Evolutionary conservation across 2,113 vertebrate genomes (phyloP).

Genomic region (Phrynosoma platyrhinos): DNA sequence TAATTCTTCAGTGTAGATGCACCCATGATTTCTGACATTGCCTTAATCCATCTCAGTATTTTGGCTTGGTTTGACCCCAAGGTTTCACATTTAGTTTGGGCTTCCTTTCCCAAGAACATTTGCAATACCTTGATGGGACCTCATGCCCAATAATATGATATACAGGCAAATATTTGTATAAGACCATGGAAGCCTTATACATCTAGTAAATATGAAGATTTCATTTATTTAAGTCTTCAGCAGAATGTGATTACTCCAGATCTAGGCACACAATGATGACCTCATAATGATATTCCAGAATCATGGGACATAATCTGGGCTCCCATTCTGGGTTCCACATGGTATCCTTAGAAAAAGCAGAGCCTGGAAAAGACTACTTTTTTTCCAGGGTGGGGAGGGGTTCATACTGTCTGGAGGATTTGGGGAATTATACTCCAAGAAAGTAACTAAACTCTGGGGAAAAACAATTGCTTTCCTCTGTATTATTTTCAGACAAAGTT

Average conservation of each 20-base stretch:
- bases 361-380: too few relatives aligned
- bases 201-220: not conserved
- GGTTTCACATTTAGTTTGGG: not conserved
- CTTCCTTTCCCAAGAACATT: not conserved
- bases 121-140: not conserved
- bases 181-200: too few relatives aligned
- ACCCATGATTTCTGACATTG: too few relatives aligned
- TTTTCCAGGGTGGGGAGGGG: too few relatives aligned
- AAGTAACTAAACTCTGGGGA: not conserved
- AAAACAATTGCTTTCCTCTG: not conserved
- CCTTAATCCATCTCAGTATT: too few relatives aligned
- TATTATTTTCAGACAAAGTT: not conserved
- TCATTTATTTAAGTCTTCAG: not conserved
- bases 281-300: not conserved
- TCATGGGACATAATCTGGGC: not conserved
- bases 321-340: not conserved
- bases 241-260: not conserved
- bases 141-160: not conserved
- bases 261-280: not conserved
- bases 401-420: too few relatives aligned
- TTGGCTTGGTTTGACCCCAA: not conserved
- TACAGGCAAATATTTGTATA: too few relatives aligned
- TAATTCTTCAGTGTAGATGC: too few relatives aligned
- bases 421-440: too few relatives aligned
- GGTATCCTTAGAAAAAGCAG: too few relatives aligned